A percentile compares a stretch with the other conserved stretches of the same genome.
Conservation (phyloP, 2,797 vertebrate species). For the Trichosurus vulpecula region DNA sequence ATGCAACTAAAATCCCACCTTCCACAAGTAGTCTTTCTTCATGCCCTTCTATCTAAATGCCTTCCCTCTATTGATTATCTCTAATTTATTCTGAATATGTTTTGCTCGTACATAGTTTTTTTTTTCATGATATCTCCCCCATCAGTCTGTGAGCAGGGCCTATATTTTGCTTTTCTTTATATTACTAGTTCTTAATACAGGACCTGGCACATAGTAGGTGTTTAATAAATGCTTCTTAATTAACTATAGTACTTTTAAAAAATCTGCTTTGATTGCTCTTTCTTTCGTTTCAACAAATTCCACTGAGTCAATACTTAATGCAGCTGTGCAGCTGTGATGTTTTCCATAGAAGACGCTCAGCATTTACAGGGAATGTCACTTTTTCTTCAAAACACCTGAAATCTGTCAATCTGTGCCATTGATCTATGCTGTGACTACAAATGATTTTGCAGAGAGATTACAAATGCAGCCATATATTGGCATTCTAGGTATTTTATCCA, state of each 20-base stretch:
- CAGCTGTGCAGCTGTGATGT: too few relatives aligned
- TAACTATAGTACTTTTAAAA: neutral
- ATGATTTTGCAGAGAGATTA: constrained; percentile 69
- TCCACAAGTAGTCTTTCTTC: neutral
- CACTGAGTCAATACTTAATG: neutral
- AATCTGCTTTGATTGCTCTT: neutral
- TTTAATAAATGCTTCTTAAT: neutral
- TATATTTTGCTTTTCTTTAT: neutral
- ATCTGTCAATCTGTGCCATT: neutral
- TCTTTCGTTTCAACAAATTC: neutral
- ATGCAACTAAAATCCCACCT: neutral
- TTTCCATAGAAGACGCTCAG: neutral
- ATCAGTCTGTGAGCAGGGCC: neutral
- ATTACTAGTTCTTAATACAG: neutral
- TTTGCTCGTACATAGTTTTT: neutral
- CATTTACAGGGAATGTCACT: neutral
- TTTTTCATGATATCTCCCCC: neutral
- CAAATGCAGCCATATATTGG: constrained; percentile 48
- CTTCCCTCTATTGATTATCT: neutral
- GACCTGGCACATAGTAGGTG: neutral
- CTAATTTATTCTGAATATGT: neutral
- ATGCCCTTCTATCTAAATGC: neutral
- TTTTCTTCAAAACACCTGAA: neutral
- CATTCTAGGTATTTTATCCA: constrained; percentile 64
- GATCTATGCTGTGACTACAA: constrained; percentile 46